These are phyloP conservation scores for Protomyctophum bolini DNA, from an alignment of 2,113 vertebrate genomes.

Conservation along the genomic window DNA sequence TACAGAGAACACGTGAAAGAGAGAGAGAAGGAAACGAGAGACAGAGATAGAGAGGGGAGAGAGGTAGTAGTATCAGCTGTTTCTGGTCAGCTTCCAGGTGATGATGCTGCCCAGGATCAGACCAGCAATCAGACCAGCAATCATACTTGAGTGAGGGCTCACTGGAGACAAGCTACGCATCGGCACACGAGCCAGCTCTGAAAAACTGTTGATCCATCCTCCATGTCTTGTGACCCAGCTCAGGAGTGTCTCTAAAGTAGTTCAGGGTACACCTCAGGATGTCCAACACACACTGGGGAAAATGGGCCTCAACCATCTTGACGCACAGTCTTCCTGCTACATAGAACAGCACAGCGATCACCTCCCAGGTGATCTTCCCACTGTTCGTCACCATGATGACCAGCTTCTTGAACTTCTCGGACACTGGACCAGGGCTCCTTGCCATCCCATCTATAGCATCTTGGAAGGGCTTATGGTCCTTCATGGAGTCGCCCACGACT, in stretches of 20 bases:
- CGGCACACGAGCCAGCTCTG: not conserved
- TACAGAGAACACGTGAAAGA: not conserved
- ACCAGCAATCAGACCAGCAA: not conserved
- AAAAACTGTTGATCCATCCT: conserved; percentile 13
- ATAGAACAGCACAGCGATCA: conserved; percentile 7
- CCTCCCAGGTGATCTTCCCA: conserved; percentile 8
- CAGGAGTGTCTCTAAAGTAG: not conserved
- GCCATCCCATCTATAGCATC: conserved; percentile 23
- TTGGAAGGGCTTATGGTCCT: conserved; percentile 43
- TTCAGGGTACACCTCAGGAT: conserved; percentile 7
- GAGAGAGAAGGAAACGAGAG: not conserved
- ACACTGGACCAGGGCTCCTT: not conserved
- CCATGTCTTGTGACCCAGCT: conserved; percentile 2
- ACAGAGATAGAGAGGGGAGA: not conserved
- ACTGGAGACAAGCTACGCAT: not conserved
- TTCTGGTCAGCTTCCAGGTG: not conserved
- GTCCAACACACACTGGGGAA: not conserved
- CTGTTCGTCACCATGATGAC: not conserved
- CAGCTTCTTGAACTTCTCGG: not conserved
- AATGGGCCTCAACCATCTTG: not conserved
- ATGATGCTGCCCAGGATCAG: not conserved
- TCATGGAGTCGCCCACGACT: conserved; percentile 45
- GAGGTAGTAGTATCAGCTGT: not conserved
- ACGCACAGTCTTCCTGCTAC: not conserved
- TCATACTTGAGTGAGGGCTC: not conserved